A percentile compares a stretch with the other conserved stretches of the same genome.
Evolutionary conservation across 2,888 invertebrate species (phyloP).

Genomic region (Mylabris sibirica): DNA sequence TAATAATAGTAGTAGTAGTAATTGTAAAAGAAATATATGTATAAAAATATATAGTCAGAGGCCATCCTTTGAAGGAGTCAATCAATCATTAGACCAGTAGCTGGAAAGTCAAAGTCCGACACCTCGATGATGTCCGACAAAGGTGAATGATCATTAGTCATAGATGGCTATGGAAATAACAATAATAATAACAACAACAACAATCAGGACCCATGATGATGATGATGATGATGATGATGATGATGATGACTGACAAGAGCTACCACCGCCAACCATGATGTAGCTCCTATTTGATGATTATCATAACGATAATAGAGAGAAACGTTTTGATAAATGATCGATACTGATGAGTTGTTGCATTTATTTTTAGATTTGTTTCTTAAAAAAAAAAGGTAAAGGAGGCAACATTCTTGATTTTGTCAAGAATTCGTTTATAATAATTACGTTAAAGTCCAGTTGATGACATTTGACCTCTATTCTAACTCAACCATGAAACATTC

Average conservation of each 20-base stretch:
- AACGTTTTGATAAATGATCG: slow-evolving; percentile 7
- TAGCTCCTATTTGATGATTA: neutral
- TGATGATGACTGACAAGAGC: slow-evolving; percentile 49
- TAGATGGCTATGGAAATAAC: slow-evolving; percentile 25
- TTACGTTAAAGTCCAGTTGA: slow-evolving; percentile 10
- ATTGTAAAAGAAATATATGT: neutral
- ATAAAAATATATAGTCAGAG: neutral
- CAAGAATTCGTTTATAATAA: slow-evolving; percentile 2
- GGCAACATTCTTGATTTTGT: neutral
- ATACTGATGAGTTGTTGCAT: neutral
- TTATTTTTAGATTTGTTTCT: neutral
- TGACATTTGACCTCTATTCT: slow-evolving; percentile 12
- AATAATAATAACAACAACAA: slow-evolving; percentile 14
- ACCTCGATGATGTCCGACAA: slow-evolving; percentile 33
- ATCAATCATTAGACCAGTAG: slow-evolving; percentile 9
- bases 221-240: slow-evolving; percentile 44
- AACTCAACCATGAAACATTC: slow-evolving; percentile 13
- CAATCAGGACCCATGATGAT: slow-evolving; percentile 45
- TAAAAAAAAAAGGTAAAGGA: neutral
- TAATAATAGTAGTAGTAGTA: neutral
- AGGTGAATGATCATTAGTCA: slow-evolving; percentile 40
- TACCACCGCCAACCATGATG: slow-evolving; percentile 38
- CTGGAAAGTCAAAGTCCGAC: slow-evolving; percentile 24
- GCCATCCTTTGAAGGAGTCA: neutral
- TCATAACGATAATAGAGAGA: neutral